Percentiles rank a stretch among this genome's conserved stretches.
phyloP scores from a whole-genome alignment of 2,797 vertebrate genomes.

The Lepus oiostolus region DNA sequence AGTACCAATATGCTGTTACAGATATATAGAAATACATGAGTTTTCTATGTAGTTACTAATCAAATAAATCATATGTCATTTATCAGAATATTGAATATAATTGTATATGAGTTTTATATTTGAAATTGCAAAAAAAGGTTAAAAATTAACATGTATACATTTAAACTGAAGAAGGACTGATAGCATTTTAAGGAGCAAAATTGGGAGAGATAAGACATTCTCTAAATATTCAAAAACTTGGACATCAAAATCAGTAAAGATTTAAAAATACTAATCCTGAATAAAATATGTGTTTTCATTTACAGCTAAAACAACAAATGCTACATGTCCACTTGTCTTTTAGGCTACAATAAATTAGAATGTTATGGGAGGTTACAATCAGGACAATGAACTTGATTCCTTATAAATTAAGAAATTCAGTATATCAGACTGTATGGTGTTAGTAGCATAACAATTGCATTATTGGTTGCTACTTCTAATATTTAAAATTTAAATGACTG shows the following conservation, averaged over 20 bases:
- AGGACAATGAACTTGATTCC: background rate
- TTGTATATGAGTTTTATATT: constrained; percentile 31
- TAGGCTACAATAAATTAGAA: background rate
- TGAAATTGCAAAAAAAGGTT: constrained; percentile 35
- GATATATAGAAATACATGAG: constrained; percentile 49
- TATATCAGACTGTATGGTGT: background rate
- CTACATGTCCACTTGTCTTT: background rate
- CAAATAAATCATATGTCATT: constrained; percentile 62
- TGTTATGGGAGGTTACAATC: background rate
- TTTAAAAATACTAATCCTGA: background rate
- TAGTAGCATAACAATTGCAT: background rate
- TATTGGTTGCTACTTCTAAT: background rate
- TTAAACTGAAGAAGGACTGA: background rate
- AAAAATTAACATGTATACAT: constrained; percentile 59
- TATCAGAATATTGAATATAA: constrained; percentile 44
- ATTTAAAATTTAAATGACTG: background rate
- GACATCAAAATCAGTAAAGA: constrained; percentile 47
- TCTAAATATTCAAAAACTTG: constrained; percentile 44
- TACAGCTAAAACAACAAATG: constrained; percentile 1
- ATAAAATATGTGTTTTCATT: constrained; percentile 15
- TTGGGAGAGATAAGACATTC: background rate
- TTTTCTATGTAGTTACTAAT: background rate
- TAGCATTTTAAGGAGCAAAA: constrained; percentile 10
- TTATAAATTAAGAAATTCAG: background rate
- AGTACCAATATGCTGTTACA: constrained; percentile 69